Evolutionary conservation across 2,888 invertebrate species (phyloP), one percentile per base, ranked within the genome.

Genomic region (Euzophera pinguis): DNA sequence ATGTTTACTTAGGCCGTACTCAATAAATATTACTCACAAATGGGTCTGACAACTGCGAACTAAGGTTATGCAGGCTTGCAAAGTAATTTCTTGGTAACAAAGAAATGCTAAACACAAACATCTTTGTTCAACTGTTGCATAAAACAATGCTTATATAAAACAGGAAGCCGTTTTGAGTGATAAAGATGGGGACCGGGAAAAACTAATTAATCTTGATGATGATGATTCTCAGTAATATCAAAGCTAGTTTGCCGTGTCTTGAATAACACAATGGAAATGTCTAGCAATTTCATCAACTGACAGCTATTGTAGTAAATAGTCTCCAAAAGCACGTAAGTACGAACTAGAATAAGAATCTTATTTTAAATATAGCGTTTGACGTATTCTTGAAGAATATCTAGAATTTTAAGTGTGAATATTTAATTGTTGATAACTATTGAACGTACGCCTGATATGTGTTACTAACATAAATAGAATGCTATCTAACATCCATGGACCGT

Each of bases 191-290:
- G 37, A 48, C 9, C 35, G 37, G 17, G 35, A 47, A 48, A 47
- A 48, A 32, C 16, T 32, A 45, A 45, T 45, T 32, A 45, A 32
- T 45, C 45, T 45, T 45, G 32, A 45, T 45, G 32, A 45, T 45
- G 32, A 45, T 45, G 45, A 45, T 45, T 45, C 32, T 45, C 16
- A 13, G 34, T 32, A 45, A 14, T 32, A 14, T 45, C 45, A 32
- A 14, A 45, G 27, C 45, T 45, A 45, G 45, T 32, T 45, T 14
- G 45, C 4, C 32, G 32, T 34, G 45, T 32, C 14, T 45, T 45
- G 29, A 45, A 13, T n/a, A 16, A 16, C 16, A 45, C 45, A 45
- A 45, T 45, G 16, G 34, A 45, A 34, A 14, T 32, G 5, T 16
- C 9, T 32, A 5, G 32, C 5, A 32, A 4, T 9, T 16, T 45